A percentile compares a stretch with the other conserved stretches of the same genome.
phyloP scores from a whole-genome alignment of 2,113 vertebrate species.

The Lynx canadensis region DNA sequence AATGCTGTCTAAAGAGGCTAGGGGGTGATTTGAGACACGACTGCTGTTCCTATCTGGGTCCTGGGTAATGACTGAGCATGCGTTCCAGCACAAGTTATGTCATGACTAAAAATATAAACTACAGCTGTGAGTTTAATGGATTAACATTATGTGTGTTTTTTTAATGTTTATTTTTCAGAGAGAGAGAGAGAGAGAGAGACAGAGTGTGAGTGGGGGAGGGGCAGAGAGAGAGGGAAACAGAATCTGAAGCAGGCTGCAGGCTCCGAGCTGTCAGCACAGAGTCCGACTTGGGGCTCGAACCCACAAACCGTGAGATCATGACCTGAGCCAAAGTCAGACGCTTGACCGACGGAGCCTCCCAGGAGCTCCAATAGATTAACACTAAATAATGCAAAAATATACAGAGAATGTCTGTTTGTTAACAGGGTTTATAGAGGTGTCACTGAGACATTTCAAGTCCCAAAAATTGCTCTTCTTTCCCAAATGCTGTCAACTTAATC shows the following conservation, averaged over 20 bases:
- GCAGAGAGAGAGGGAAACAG: too few relatives aligned
- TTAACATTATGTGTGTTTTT: background rate
- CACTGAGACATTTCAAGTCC: slow-evolving; percentile 17
- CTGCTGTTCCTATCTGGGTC: slow-evolving; percentile 20
- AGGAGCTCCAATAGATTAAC: background rate
- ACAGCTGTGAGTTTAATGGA: slow-evolving; percentile 46
- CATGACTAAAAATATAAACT: slow-evolving; percentile 63
- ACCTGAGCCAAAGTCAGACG: too few relatives aligned
- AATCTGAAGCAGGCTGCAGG: too few relatives aligned
- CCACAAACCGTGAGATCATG: too few relatives aligned
- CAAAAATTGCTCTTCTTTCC: background rate
- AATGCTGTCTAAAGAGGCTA: background rate
- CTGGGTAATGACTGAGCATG: background rate
- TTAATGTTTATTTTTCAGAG: too few relatives aligned
- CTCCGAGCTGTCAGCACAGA: too few relatives aligned
- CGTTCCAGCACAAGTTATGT: background rate
- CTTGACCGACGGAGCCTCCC: too few relatives aligned
- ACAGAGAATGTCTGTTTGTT: slow-evolving; percentile 59
- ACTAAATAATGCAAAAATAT: slow-evolving; percentile 36
- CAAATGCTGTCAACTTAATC: slow-evolving; percentile 1
- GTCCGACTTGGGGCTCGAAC: too few relatives aligned
- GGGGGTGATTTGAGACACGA: slow-evolving; percentile 2
- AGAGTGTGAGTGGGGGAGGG: too few relatives aligned
- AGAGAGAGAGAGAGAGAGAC: too few relatives aligned
- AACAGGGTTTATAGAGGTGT: slow-evolving; percentile 30